Percentiles rank a stretch among this genome's conserved stretches.
Conservation (phyloP, 2,888 invertebrate species). For the Agrotis exclamationis region DNA sequence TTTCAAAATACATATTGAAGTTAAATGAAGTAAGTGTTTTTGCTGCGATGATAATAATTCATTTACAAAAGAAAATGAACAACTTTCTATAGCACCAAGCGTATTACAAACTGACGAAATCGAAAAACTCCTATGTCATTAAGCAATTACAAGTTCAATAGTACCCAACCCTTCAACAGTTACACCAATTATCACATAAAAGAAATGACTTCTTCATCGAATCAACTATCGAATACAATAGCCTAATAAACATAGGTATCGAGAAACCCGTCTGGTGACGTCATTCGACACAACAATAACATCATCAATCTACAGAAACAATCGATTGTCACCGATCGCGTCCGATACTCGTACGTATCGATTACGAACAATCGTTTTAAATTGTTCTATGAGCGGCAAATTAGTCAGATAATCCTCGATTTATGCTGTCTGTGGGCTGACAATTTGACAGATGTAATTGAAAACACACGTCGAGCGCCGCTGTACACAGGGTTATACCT, state of each 20-base stretch:
- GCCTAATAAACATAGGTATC: constrained; percentile 50
- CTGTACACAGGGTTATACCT: constrained; percentile 29
- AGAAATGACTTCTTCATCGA: constrained; percentile 43
- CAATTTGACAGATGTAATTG: constrained; percentile 63
- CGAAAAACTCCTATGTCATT: constrained; percentile 10
- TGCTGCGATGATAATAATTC: too few species aligned
- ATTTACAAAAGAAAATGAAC: constrained; percentile 7
- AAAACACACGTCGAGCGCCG: constrained; percentile 49
- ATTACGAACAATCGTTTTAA: constrained; percentile 60
- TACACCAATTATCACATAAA: constrained; percentile 47
- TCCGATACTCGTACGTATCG: constrained; percentile 62
- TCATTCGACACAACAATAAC: constrained; percentile 59
- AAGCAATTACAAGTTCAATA: constrained; percentile 44
- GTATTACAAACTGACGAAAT: not conserved
- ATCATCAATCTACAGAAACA: constrained; percentile 63
- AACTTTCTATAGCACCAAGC: not conserved
- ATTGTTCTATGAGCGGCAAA: constrained; percentile 59
- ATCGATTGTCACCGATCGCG: constrained; percentile 66
- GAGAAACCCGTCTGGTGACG: constrained; percentile 55
- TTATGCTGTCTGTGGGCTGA: constrained; percentile 55
- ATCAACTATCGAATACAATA: constrained; percentile 48
- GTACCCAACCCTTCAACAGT: constrained; percentile 34
- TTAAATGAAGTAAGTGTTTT: too few species aligned
- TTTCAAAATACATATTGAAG: too few species aligned
- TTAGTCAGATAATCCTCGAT: constrained; percentile 61